Evolutionary conservation across 1,140 invertebrate species (phyloP), one percentile per base, ranked within the genome.

Genomic region (Papilio machaon): DNA sequence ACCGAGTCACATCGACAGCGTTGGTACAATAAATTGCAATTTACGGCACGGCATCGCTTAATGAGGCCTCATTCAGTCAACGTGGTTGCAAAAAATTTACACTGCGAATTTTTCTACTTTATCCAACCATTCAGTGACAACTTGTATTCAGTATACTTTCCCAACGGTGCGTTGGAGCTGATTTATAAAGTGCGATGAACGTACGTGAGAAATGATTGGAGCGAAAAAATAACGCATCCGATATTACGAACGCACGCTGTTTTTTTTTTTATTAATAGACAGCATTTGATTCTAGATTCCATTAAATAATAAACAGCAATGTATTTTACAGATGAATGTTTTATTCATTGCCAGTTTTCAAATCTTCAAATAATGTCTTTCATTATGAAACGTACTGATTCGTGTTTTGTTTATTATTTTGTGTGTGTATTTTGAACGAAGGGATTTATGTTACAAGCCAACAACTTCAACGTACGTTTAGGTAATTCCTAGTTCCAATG

Each of bases 61-160:
- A 85, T 85, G 85, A 85, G 83, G 79, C 82, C 79, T 82, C 83
- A 84, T 85, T 84, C 81, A 79, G 58, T 46, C 38, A n/a, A 67
- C 54, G 77, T 43, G 58, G 77, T 79, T 78, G 30, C 67, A 75
- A 81, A 83, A 81, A 83, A 83, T 85, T 85, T 83, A 83, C 80
- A 81, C 79, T 82, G 81, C 3, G 11, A 83, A 84, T 81, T 64
- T 84, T 83, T 85, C 80, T 84, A 85, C 84, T 85, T 82, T 83
- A 64, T n/a, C 35, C 19, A 58, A 58, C 46, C 73, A 73, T 78
- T 67, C 73, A 82, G 82, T 79, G 82, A 82, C 67, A 81, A 81
- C 30, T 84, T 85, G 83, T 83, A 84, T 87, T 86, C 84, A 87
- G 79, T 49, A 80, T 80, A 83, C 73, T 64, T 49, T 67, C 58